phyloP scores from a whole-genome alignment of 2,888 invertebrate species.

The Pristionchus maxplancki region DNA sequence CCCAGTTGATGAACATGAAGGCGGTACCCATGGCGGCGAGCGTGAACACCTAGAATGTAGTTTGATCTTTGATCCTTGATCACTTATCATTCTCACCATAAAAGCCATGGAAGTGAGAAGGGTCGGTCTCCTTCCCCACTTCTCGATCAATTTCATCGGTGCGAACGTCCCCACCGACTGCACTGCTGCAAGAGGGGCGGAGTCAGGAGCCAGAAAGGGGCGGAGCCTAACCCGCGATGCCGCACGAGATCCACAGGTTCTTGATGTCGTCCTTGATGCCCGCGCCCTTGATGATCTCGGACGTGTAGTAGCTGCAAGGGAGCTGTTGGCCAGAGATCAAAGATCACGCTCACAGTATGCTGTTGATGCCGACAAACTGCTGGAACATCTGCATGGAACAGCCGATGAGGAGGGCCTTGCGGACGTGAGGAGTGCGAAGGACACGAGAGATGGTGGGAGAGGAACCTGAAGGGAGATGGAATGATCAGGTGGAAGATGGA shows the following conservation, averaged over 20 bases:
- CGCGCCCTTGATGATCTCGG: constrained; percentile 80
- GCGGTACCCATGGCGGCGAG: constrained; percentile 68
- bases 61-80: background rate
- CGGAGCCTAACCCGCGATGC: constrained; percentile 77
- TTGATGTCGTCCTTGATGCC: constrained; percentile 78
- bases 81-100: constrained; percentile 55
- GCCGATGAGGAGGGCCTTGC: constrained; percentile 80
- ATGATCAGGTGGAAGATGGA: background rate
- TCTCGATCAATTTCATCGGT: constrained; percentile 80
- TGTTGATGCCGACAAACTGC: constrained; percentile 81
- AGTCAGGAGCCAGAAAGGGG: background rate
- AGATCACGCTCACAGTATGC: constrained; percentile 79
- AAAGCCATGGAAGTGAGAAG: constrained; percentile 64
- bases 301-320: constrained; percentile 80
- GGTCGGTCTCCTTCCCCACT: constrained; percentile 79
- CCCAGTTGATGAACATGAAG: constrained; percentile 60
- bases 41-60: constrained; percentile 54
- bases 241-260: constrained; percentile 80
- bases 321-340: background rate
- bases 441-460: constrained; percentile 53
- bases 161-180: constrained; percentile 80
- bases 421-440: constrained; percentile 65
- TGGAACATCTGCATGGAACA: constrained; percentile 81
- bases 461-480: background rate
- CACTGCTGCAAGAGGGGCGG: constrained; percentile 76